phyloP scores from a whole-genome alignment of 2,888 invertebrate species.

The Ormyrus nitidulus region DNA sequence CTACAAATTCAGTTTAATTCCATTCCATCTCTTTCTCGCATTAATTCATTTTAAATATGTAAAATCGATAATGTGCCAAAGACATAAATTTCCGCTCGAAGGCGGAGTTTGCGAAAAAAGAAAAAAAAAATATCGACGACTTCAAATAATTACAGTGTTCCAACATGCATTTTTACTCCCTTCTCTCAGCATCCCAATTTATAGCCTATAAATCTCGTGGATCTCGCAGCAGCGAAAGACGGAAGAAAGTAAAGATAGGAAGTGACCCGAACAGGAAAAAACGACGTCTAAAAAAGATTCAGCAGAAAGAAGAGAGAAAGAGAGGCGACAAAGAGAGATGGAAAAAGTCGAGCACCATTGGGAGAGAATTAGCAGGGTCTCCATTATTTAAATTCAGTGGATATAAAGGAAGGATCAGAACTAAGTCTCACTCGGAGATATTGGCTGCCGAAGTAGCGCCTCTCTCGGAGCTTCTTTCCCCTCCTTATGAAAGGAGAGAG shows the following conservation, averaged over 20 bases:
- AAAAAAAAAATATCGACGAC: no score
- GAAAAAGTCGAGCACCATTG: constrained; percentile 60
- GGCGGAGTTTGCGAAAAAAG: background rate
- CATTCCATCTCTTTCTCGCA: no score
- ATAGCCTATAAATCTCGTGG: background rate
- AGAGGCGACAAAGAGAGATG: constrained; percentile 1
- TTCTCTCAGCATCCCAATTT: no score
- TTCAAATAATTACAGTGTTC: no score
- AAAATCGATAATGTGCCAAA: no score
- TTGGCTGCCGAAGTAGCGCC: constrained; percentile 67
- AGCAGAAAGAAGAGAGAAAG: background rate
- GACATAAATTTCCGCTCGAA: no score
- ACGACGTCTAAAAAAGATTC: no score
- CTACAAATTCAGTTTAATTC: no score
- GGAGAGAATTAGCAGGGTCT: constrained; percentile 66
- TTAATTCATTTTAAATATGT: no score
- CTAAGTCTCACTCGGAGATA: constrained; percentile 69
- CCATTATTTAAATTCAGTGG: constrained; percentile 70
- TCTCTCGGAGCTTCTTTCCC: constrained; percentile 47
- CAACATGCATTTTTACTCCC: no score
- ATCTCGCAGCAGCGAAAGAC: background rate
- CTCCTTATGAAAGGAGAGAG: constrained; percentile 28
- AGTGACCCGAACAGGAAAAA: background rate
- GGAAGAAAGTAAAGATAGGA: background rate
- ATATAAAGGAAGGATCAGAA: constrained; percentile 70